phyloP scores from a whole-genome alignment of 2,797 vertebrate species.

The Limnodromus scolopaceus region DNA sequence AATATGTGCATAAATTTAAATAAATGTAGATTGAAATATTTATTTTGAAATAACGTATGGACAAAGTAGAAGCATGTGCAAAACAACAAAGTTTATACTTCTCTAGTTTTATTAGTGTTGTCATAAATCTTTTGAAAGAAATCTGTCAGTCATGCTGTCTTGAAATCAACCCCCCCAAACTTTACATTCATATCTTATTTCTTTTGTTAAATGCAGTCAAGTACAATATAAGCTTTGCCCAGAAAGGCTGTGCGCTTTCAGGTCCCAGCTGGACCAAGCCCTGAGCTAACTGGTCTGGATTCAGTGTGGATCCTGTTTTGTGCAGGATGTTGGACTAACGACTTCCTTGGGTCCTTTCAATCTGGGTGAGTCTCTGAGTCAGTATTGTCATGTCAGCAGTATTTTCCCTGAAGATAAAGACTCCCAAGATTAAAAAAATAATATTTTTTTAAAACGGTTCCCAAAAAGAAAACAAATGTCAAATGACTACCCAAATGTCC shows the following conservation, averaged over 20 bases:
- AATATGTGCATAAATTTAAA: neutral
- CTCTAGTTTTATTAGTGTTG: neutral
- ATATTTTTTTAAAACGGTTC: neutral
- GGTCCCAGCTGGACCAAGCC: neutral
- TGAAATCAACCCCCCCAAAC: neutral
- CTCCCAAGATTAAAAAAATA: neutral
- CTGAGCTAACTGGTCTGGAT: neutral
- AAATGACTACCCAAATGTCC: neutral
- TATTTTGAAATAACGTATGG: neutral
- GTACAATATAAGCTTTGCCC: neutral
- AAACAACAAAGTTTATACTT: neutral
- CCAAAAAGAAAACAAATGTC: neutral
- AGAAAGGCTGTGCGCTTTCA: neutral
- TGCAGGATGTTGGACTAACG: too few species aligned
- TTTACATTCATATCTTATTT: neutral
- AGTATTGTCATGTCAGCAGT: neutral
- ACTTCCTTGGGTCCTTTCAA: neutral
- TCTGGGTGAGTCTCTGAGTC: neutral
- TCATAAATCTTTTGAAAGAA: neutral
- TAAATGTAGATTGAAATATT: neutral
- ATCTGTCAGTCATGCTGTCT: neutral
- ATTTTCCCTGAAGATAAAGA: neutral
- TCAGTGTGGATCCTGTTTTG: neutral
- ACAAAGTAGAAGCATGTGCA: neutral
- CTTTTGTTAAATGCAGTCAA: neutral